Evolutionary conservation across 2,888 invertebrate species (phyloP).

Genomic region (Acrocyrtus sp.): DNA sequence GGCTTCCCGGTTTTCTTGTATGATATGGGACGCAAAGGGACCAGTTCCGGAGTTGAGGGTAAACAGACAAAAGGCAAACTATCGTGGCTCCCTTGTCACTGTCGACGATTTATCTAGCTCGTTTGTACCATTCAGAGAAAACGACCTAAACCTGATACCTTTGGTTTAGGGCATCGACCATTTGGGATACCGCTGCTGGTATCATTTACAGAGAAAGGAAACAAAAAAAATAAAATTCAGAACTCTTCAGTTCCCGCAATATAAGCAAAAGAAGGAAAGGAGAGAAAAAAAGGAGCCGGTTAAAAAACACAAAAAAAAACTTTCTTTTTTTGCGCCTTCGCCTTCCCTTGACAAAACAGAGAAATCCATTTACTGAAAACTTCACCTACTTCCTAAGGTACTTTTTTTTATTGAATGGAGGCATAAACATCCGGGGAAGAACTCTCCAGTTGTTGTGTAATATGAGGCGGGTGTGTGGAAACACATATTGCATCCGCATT

Average conservation of each 20-base stretch:
- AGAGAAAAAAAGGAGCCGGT: slow-evolving; percentile 24
- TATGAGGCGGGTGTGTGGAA: slow-evolving; percentile 1
- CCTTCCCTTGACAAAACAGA: slow-evolving; percentile 2
- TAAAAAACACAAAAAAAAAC: no score
- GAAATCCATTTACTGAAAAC: slow-evolving; percentile 24
- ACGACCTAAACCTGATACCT: not conserved
- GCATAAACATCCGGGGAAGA: not conserved
- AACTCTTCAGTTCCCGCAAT: no score
- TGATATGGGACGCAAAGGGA: slow-evolving; percentile 32
- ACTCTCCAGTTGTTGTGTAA: not conserved
- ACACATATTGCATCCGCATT: not conserved
- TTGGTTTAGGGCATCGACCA: not conserved
- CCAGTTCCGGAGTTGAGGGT: slow-evolving; percentile 17
- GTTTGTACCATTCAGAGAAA: not conserved
- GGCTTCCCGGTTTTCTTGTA: slow-evolving; percentile 42
- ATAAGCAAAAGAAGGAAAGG: not conserved
- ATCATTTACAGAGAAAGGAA: not conserved
- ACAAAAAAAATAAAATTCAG: slow-evolving; percentile 2
- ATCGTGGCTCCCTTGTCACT: not conserved
- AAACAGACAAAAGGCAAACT: not conserved
- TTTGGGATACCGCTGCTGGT: not conserved
- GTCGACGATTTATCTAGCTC: slow-evolving; percentile 24
- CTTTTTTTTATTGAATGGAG: slow-evolving; percentile 23
- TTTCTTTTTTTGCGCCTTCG: not conserved
- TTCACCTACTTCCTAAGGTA: slow-evolving; percentile 31